phyloP scores from a whole-genome alignment of 2,113 vertebrate genomes.

The Mesitornis unicolor region DNA sequence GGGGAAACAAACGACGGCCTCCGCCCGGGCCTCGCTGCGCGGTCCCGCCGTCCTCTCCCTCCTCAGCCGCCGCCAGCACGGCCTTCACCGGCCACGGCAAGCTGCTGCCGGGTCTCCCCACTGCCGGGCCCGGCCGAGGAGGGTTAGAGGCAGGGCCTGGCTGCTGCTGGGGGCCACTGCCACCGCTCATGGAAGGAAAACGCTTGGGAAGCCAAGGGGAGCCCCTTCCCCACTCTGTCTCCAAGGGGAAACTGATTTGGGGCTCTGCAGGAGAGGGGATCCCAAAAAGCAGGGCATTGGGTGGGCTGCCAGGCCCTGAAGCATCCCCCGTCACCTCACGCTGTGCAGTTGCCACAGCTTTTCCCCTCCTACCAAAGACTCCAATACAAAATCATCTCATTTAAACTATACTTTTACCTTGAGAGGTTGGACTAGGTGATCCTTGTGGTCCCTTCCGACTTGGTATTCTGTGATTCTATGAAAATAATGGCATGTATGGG shows the following conservation, averaged over 20 bases:
- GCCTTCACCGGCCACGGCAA: not conserved
- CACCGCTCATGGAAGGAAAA: not conserved
- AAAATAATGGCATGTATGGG: not conserved
- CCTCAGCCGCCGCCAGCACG: not conserved
- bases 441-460: too few relatives aligned
- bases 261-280: not conserved
- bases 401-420: too few relatives aligned
- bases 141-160: not conserved
- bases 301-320: too few relatives aligned
- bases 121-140: not conserved
- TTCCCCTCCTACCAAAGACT: fast-evolving
- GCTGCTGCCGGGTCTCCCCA: not conserved
- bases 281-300: fast-evolving
- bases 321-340: fast-evolving
- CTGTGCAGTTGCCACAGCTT: fast-evolving
- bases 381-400: too few relatives aligned
- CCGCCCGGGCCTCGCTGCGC: not conserved
- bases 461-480: too few relatives aligned
- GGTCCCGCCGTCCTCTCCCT: not conserved
- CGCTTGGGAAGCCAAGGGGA: not conserved
- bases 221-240: not conserved
- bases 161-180: not conserved
- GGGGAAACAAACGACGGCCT: not conserved
- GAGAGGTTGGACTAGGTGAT: too few relatives aligned
- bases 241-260: not conserved